Evolutionary conservation across 2,888 invertebrate genomes (phyloP), one percentile per base, ranked within the genome.

Genomic region (Lycocerus yunnanus): DNA sequence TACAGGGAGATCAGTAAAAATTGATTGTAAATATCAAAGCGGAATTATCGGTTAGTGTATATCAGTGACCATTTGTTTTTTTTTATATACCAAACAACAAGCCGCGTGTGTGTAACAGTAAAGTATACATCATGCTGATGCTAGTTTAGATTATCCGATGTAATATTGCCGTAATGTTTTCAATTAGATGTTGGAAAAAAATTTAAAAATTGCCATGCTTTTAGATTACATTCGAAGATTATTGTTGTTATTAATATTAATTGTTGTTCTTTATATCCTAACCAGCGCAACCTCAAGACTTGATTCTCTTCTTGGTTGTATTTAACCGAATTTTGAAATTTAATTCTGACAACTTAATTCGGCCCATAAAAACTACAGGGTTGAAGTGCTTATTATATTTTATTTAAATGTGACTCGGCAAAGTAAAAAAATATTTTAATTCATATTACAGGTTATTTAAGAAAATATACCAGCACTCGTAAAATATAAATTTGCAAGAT

Each of bases 101-200:
- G 16, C 58, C 66, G 71, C 27, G 14, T 27, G 66, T 71, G 58
- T 71, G 66, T 66, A 71, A 71, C 21, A 58, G 66, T 65, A 71
- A 71, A 66, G 71, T 71, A 71, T 71, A 66, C 59, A 70, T 67
- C 74, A 75, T 73, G 72, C 74, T 75, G 79, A 79, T 79, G 75
- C 73, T 78, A 75, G 78, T 78, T 76, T 70, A 78, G 78, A 79
- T 79, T 78, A 79, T 76, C 78, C 69, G 73, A 78, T 76, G 76
- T 78, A 78, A 78, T 79, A 78, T 79, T 71, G 74, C 70, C 66
- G 76, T 79, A 78, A 78, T 78, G 75, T 77, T 78, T 78, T 78
- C 74, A 77, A 79, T 79, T 79, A 79, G 75, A 68, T 79, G 73
- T 72, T 78, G 72, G 75, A 79, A 79, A 76, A 75, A 66, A 61